Percentiles rank a stretch among this genome's conserved stretches.
phyloP scores from a whole-genome alignment of 30 jellyfish, hydroid and myxozoan genomes.

The Turritopsis rubra region DNA sequence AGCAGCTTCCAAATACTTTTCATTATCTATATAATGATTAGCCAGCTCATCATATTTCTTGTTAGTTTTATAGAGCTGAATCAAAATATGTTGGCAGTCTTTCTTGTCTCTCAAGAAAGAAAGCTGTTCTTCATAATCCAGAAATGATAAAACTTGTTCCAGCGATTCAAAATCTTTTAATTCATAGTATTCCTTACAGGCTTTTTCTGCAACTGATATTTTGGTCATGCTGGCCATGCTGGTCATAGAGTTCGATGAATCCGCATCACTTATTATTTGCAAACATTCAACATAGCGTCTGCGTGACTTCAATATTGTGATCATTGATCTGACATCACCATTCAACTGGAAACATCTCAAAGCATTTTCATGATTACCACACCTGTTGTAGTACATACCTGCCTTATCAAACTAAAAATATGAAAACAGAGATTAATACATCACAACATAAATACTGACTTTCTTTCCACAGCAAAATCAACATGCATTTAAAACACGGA shows the following conservation, averaged over 20 bases:
- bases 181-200: slow-evolving; percentile 5
- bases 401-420: slow-evolving; percentile 10
- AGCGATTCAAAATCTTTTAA: background rate
- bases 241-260: background rate
- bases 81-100: slow-evolving; percentile 2
- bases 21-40: background rate
- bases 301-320: background rate
- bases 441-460: background rate
- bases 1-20: slow-evolving; percentile 18
- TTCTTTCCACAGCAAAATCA: background rate
- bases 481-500: background rate
- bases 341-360: slow-evolving; percentile 7
- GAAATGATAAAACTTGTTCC: background rate
- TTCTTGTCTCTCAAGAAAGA: background rate
- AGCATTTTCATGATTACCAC: slow-evolving; percentile 16
- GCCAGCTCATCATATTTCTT: background rate
- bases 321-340: background rate
- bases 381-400: background rate
- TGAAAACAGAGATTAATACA: background rate
- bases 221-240: slow-evolving; percentile 1
- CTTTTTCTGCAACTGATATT: slow-evolving; percentile 10
- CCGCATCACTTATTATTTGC: background rate
- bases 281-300: background rate
- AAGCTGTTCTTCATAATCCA: background rate
- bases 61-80: background rate